A percentile compares a stretch with the other conserved stretches of the same genome.
phyloP scores from a whole-genome alignment of 2,113 vertebrate genomes.

The Actinemys pallida region DNA sequence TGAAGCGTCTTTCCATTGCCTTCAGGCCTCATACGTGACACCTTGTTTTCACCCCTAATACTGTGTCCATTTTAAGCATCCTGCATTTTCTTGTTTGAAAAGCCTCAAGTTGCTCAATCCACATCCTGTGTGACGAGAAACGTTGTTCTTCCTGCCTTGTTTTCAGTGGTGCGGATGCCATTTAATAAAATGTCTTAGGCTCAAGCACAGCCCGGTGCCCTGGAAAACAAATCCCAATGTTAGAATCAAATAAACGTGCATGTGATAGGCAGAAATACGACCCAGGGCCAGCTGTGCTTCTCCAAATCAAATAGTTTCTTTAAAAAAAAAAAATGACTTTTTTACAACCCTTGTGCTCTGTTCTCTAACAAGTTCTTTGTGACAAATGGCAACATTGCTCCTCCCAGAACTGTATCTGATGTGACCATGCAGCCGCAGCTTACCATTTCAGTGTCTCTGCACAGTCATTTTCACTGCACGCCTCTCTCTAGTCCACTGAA shows the following conservation, averaged over 20 bases:
- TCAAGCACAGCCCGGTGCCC: not conserved
- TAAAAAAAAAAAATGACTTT: not conserved
- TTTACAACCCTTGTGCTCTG: not conserved
- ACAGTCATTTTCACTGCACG: not conserved
- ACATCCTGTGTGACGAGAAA: too few species aligned
- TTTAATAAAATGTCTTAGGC: not conserved
- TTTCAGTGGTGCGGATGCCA: too few species aligned
- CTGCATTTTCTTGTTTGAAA: not conserved
- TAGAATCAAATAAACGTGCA: not conserved
- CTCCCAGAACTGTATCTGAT: not conserved
- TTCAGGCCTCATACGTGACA: not conserved
- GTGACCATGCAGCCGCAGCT: accelerated
- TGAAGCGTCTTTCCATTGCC: not conserved
- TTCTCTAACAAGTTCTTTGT: not conserved
- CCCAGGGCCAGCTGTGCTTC: not conserved
- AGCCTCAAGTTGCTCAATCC: not conserved
- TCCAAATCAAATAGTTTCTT: not conserved
- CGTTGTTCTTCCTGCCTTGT: too few species aligned
- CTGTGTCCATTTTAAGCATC: not conserved
- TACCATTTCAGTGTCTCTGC: not conserved
- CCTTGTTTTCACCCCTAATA: not conserved
- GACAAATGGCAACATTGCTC: not conserved
- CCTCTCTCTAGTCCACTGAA: not conserved
- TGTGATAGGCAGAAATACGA: not conserved
- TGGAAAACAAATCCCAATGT: not conserved